Base-by-base conservation (phyloP, 2,797 vertebrate species). In the Alfaro cultratus region DNA sequence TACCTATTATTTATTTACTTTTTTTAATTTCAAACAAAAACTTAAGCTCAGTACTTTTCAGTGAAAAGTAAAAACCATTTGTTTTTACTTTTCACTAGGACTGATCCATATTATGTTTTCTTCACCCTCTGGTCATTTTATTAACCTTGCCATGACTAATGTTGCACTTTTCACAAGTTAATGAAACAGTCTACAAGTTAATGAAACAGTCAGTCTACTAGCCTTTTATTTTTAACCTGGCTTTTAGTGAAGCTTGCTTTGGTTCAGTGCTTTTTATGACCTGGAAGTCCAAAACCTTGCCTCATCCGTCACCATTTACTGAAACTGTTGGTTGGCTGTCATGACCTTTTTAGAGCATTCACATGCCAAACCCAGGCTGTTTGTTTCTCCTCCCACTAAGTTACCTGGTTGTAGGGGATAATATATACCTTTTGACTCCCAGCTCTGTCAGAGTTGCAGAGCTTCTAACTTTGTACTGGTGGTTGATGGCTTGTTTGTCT, bases 311-410 rank as follows among this genome's bases (percentile, higher is more conserved):
- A 78, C 41, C 46, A 34, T 79, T 87, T 87, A 73, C 76, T 31
- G 79, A 83, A 87, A 85, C 68, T 75, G 11, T 78, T 68, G 29
- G 41, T 45, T 73, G 23, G 10, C 13, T 73, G 68, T 67, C 26
- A 1, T 83, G 75, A 85, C 57, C 71, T 51, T 41, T 21, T 41
- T 21, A 11, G 41, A 83, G 57, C 13, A 39, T 80, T 78, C 78
- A 71, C 47, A 76, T 2, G 0, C 29, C 83, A 60, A 78, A 75
- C 55, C 74, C 85, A 80, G 36, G 79, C 55, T 74, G 68, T 79
- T 23, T 31, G 71, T 74, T 60, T 86, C 86, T 84, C 90, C 91
- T 47, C 91, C 93, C 85, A 86, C 90, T 43, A 67, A n/a, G 60
- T 86, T 90, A 92, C 88, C 85, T 90, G 86, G 41, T 78, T 34